These are phyloP conservation scores for Oceanodroma tethys DNA, from an alignment of 2,113 vertebrate species.

Conservation along the genomic window DNA sequence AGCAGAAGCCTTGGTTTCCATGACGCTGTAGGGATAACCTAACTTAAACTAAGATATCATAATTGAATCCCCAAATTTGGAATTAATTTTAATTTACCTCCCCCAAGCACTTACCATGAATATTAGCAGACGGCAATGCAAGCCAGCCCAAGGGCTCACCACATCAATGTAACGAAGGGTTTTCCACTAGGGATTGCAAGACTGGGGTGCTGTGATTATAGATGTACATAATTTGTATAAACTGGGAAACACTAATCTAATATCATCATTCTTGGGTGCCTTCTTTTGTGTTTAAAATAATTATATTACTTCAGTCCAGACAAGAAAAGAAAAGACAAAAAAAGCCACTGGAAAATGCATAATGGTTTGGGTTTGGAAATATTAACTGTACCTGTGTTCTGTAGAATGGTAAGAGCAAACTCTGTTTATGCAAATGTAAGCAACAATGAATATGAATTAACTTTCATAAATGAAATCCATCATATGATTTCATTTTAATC, in stretches of 20 bases:
- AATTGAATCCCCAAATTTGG: background rate
- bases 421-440: background rate
- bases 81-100: background rate
- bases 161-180: rapidly evolving
- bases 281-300: background rate
- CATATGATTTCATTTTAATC: background rate
- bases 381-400: background rate
- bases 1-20: background rate
- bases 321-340: background rate
- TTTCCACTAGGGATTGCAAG: background rate
- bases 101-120: background rate
- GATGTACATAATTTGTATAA: too few species aligned
- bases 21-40: background rate
- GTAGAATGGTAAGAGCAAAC: background rate
- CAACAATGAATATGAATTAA: background rate
- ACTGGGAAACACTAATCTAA: background rate
- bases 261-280: background rate
- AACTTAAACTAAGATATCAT: too few species aligned
- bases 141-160: background rate
- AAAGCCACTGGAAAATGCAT: background rate
- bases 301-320: background rate
- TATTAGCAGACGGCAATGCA: background rate
- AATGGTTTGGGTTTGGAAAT: background rate
- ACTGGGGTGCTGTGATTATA: background rate
- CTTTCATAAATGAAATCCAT: background rate